Evolutionary conservation across 2,113 vertebrate genomes (phyloP).

Genomic region (Ahaetulla prasina): DNA sequence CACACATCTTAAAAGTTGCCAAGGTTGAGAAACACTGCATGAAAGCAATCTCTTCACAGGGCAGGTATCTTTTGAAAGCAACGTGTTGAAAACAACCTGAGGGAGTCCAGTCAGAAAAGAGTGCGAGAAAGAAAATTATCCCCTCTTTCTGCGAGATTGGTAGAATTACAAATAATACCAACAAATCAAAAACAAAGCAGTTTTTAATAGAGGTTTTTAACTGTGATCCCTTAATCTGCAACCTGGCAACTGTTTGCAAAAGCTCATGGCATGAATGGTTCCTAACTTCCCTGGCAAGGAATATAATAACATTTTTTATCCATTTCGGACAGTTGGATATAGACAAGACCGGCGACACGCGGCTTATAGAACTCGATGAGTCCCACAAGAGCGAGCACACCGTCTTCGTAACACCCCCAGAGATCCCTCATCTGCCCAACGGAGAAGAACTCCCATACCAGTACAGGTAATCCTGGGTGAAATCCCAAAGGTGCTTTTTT

Average conservation of each 20-base stretch:
- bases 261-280: background rate
- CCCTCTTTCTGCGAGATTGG: background rate
- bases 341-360: slow-evolving; percentile 83
- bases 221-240: background rate
- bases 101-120: background rate
- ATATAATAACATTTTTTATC: background rate
- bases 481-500: too few relatives aligned
- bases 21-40: background rate
- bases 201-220: background rate
- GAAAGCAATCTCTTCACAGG: background rate
- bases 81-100: background rate
- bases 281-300: background rate
- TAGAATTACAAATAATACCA: background rate
- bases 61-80: background rate
- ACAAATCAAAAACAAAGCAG: background rate
- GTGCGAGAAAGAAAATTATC: background rate
- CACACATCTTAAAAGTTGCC: background rate
- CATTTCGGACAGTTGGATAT: slow-evolving; percentile 77
- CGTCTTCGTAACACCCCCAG: slow-evolving; percentile 94
- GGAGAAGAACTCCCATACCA: slow-evolving; percentile 89
- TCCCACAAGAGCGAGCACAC: slow-evolving; percentile 96
- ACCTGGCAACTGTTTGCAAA: background rate
- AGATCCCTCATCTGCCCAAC: slow-evolving; percentile 86
- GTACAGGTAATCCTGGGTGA: slow-evolving; percentile 80
- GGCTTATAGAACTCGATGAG: slow-evolving; percentile 93